These are phyloP conservation scores for Periophthalmus magnuspinnatus DNA, from an alignment of 2,797 vertebrate genomes.

Conservation along the genomic window DNA sequence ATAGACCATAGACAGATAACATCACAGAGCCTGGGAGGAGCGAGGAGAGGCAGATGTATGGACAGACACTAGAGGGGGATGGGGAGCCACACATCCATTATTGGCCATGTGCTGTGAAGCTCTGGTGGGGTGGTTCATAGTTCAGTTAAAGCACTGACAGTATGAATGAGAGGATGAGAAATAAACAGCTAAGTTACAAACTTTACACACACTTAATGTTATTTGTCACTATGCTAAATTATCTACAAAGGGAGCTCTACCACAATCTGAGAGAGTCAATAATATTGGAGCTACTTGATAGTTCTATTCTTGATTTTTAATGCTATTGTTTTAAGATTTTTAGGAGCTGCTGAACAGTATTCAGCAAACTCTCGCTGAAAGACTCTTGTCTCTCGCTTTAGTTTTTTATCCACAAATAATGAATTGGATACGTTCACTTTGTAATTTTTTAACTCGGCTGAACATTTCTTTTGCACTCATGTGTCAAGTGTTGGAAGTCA, in stretches of 20 bases:
- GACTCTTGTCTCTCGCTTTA: too few species aligned
- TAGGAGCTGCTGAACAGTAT: too few species aligned
- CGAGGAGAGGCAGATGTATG: slow-evolving; percentile 84
- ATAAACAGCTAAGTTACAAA: slow-evolving; percentile 43
- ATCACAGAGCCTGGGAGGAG: slow-evolving; percentile 78
- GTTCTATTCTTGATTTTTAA: neutral
- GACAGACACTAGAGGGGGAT: slow-evolving; percentile 77
- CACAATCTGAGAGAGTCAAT: neutral
- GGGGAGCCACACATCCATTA: slow-evolving; percentile 81
- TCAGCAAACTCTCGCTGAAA: too few species aligned
- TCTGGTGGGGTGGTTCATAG: slow-evolving; percentile 70
- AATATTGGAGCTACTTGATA: neutral
- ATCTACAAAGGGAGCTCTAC: too few species aligned
- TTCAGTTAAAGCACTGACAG: slow-evolving; percentile 57
- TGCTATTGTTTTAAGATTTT: too few species aligned
- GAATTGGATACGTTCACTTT: too few species aligned
- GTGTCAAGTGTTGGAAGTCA: too few species aligned
- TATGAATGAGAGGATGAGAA: slow-evolving; percentile 51
- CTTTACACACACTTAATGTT: slow-evolving; percentile 20
- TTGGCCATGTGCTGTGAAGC: slow-evolving; percentile 65
- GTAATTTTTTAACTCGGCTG: too few species aligned
- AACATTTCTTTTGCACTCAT: too few species aligned
- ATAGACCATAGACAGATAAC: slow-evolving; percentile 81
- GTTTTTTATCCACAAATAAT: too few species aligned
- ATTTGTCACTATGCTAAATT: too few species aligned